Evolutionary conservation across 37 sponge, comb jelly and placozoan species (phyloP), one percentile per base, ranked within the genome.

Genomic region (Aplysina aerophoba): DNA sequence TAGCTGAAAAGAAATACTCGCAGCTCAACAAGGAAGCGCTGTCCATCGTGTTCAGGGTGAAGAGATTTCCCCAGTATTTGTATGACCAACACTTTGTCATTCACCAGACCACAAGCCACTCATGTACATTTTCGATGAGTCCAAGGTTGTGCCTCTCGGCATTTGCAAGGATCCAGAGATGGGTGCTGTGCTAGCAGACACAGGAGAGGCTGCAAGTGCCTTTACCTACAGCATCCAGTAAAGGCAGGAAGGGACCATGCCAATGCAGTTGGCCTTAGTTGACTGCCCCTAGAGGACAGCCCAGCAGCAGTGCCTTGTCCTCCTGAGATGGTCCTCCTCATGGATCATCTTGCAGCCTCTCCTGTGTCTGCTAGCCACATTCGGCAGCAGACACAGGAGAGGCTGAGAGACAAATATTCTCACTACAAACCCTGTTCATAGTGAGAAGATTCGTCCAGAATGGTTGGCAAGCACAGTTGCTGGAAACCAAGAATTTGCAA

Each of bases 11-110:
- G 85, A 85, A 85, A 17, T 85, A 85, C 50, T 57, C 85, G 0
- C 85, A 85, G 59, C 40, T 85, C 17, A 78, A 85, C 62, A 85
- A 85, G 38, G 85, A 85, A 50, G 85, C 54, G 30, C 54, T 73
- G 0, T 35, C 74, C 0, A 77, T 85, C 22, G 22, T 85, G 1
- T 73, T 73, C 37, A 78, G 84, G 0, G 85, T 85, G 17, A 85
- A 73, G 62, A 59, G 39, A 15, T 75, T 85, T 35, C 85, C 73
- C 73, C 85, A 85, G 33, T 85, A 74, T 55, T 3, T 85, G 3
- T 62, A 30, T 40, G 85, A 78, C 20, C 35, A 50, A 0, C 14
- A 0, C 0, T 85, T 85, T 33, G 74, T 77, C 16, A 85, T 85
- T 0, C 41, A 25, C 3, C 85, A 17, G 85, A 85, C 64, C 85